These are phyloP conservation scores for Acanthis flammea DNA, from an alignment of 2,797 vertebrate species.

Conservation along the genomic window DNA sequence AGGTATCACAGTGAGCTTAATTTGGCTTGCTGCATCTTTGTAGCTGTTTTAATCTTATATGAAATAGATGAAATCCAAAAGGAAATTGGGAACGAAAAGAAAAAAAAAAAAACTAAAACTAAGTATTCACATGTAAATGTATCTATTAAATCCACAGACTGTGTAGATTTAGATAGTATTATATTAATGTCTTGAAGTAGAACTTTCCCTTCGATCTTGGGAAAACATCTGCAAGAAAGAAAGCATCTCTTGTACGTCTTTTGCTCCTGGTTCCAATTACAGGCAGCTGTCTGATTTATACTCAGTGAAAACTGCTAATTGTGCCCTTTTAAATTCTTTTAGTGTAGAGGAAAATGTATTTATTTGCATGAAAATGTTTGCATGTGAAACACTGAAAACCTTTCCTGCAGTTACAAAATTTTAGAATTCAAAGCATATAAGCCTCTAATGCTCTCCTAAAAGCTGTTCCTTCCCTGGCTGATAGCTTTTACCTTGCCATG, in stretches of 20 bases:
- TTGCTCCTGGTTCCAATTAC: background rate
- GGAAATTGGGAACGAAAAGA: rapidly evolving
- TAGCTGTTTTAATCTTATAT: background rate
- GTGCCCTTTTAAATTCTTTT: background rate
- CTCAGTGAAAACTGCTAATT: background rate
- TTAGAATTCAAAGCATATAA: background rate
- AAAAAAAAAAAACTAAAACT: background rate
- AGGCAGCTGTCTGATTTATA: slow-evolving; percentile 31
- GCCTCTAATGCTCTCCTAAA: background rate
- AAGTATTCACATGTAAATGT: slow-evolving; percentile 7
- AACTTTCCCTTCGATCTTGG: background rate
- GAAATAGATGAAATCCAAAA: background rate
- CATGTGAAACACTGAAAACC: background rate
- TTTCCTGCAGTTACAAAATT: background rate
- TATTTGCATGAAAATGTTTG: background rate
- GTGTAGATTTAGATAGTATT: background rate
- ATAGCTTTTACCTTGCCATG: background rate
- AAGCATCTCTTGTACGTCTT: background rate
- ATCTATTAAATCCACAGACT: background rate
- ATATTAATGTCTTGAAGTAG: background rate
- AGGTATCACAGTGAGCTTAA: background rate
- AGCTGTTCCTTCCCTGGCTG: background rate
- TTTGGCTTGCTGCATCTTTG: background rate
- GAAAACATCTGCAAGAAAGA: background rate
- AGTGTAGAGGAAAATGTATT: background rate